Evolutionary conservation across 2,888 invertebrate species (phyloP).

Genomic region (Amiota mariae): DNA sequence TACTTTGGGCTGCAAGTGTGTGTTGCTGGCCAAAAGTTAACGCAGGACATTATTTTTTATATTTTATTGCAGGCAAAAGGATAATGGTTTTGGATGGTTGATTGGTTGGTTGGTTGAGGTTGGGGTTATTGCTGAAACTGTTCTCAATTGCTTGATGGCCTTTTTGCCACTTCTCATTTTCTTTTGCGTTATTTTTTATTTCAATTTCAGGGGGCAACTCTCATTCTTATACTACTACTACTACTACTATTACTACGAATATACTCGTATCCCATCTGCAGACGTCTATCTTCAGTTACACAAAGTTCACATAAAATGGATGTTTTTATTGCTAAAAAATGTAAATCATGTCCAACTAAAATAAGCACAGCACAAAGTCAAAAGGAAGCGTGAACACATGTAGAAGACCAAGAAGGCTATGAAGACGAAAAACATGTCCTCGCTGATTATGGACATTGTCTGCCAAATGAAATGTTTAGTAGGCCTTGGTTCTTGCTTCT

Average conservation of each 20-base stretch:
- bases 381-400: background rate
- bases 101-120: background rate
- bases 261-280: too few relatives aligned
- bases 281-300: background rate
- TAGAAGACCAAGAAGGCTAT: background rate
- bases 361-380: conserved; percentile 31
- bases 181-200: conserved; percentile 15
- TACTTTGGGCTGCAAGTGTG: conserved; percentile 1
- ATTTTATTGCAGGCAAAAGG: conserved; percentile 10
- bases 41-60: conserved; percentile 38
- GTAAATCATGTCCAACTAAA: conserved; percentile 59
- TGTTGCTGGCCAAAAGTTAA: conserved; percentile 40
- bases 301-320: conserved; percentile 61
- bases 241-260: too few relatives aligned
- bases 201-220: conserved; percentile 2
- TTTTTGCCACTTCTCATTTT: conserved; percentile 15
- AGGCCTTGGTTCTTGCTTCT: background rate
- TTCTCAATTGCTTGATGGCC: conserved; percentile 28
- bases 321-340: conserved; percentile 64
- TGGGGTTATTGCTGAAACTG: background rate
- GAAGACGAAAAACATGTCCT: conserved; percentile 36
- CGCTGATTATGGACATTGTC: conserved; percentile 57
- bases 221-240: background rate
- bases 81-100: background rate
- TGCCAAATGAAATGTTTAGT: conserved; percentile 17